These are phyloP conservation scores for Pogonognathellus flavescens DNA, from an alignment of 1,140 invertebrate genomes.

Conservation along the genomic window DNA sequence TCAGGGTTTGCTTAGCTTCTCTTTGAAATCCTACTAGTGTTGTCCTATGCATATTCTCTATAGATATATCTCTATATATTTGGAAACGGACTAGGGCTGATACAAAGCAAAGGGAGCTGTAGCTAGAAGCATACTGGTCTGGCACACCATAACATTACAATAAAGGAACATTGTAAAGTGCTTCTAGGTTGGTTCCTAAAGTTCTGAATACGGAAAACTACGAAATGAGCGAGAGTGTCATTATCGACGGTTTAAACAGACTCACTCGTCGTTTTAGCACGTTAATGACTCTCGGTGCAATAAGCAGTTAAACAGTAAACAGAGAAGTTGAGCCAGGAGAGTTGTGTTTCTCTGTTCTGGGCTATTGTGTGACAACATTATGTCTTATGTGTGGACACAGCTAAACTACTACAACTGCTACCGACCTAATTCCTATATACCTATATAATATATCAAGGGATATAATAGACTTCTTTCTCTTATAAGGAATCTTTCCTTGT, in stretches of 20 bases:
- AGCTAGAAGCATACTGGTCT: background rate
- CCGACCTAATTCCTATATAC: no score
- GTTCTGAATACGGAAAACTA: background rate
- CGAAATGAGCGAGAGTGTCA: constrained; percentile 34
- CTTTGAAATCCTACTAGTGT: no score
- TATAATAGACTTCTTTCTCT: no score
- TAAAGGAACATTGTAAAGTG: constrained; percentile 19
- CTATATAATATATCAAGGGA: no score
- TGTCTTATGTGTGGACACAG: no score
- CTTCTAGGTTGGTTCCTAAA: background rate
- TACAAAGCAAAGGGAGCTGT: background rate
- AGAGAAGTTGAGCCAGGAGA: constrained; percentile 1
- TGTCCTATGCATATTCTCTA: no score
- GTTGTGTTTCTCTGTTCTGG: background rate
- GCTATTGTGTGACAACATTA: no score
- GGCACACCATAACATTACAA: constrained; percentile 11
- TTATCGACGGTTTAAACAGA: constrained; percentile 45
- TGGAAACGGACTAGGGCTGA: background rate
- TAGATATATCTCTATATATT: no score
- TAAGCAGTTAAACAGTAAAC: constrained; percentile 45
- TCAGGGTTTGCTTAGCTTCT: background rate
- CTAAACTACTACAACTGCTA: no score
- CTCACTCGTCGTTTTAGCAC: constrained; percentile 45
- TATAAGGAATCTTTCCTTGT: background rate
- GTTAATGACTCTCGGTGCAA: constrained; percentile 33